Evolutionary conservation across 2,888 invertebrate genomes (phyloP), one percentile per base, ranked within the genome.

Genomic region (Taenaris catops): DNA sequence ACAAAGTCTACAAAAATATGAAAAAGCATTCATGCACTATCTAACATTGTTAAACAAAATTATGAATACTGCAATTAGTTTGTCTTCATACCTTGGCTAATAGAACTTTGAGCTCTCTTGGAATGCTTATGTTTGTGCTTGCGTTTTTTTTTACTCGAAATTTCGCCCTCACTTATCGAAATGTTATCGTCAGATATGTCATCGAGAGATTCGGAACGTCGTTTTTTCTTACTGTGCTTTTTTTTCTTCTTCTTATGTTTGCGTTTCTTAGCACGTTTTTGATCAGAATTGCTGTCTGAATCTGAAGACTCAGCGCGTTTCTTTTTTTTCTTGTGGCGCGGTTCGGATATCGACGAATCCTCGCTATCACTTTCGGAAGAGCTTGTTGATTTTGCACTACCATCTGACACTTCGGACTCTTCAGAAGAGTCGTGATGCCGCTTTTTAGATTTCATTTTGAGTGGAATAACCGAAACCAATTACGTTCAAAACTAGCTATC

Each of bases 241-340:
- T 80, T 84, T 63, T 87, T 87, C 63, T 87, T 87, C 49, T 87
- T 87, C 64, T 87, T 87, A 38, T 87, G 87, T 48, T 87, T 87
- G 8, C 84, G 78, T 59, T 83, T 87, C 45, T 86, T 87, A 2
- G 66, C 53, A 8, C 78, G 76, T 40, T 71, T 76, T 34, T 74
- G 76, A 27, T 78, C 80, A 0, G 78, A 74, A 38, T 76, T 75
- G 34, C 79, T 80, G 9, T 81, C 84, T 4, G 83, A 80, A 33
- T 74, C 73, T 7, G 84, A 76, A 37, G 78, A 75, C 28, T 76
- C 72, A 23, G 58, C 79, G 56, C 74, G 83, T 59, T 83, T 83
- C 42, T 68, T 73, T 63, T 86, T 86, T 53, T 84, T 86, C 53
- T 76, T 81, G 45, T 80, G 68, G 48, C 79, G 76, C 48, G 72